Evolutionary conservation across 2,113 vertebrate species (phyloP).

Genomic region (Excalfactoria chinensis): DNA sequence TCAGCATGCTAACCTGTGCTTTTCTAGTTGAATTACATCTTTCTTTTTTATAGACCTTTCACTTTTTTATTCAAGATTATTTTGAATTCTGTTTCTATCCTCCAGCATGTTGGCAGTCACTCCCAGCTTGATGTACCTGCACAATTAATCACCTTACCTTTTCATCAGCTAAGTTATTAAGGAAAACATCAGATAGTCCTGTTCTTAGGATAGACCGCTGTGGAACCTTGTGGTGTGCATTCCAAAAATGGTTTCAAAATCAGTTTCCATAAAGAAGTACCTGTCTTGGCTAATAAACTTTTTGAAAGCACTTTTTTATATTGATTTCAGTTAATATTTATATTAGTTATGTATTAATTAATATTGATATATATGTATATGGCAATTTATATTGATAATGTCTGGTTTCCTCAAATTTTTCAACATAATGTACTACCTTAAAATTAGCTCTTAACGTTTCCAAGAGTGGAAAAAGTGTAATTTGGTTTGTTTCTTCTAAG

Average conservation of each 20-base stretch:
- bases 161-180: slow-evolving; percentile 15
- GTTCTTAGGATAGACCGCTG: not conserved
- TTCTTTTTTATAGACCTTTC: not conserved
- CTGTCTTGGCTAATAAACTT: not conserved
- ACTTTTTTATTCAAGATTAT: not conserved
- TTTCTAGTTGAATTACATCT: not conserved
- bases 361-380: not conserved
- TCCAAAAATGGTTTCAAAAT: slow-evolving; percentile 2
- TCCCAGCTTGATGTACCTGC: not conserved
- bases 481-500: not conserved
- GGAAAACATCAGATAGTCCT: not conserved
- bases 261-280: not conserved
- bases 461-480: not conserved
- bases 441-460: not conserved
- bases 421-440: not conserved
- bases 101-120: not conserved
- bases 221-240: not conserved
- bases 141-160: slow-evolving; percentile 34
- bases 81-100: not conserved
- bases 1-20: not conserved
- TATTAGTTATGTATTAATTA: not conserved
- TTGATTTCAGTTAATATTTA: not conserved
- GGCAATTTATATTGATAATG: not conserved
- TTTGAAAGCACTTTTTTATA: slow-evolving; percentile 3
- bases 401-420: slow-evolving; percentile 9